These are phyloP conservation scores for Trichomycterus rosablanca DNA, from an alignment of 2,113 vertebrate species.

Conservation along the genomic window DNA sequence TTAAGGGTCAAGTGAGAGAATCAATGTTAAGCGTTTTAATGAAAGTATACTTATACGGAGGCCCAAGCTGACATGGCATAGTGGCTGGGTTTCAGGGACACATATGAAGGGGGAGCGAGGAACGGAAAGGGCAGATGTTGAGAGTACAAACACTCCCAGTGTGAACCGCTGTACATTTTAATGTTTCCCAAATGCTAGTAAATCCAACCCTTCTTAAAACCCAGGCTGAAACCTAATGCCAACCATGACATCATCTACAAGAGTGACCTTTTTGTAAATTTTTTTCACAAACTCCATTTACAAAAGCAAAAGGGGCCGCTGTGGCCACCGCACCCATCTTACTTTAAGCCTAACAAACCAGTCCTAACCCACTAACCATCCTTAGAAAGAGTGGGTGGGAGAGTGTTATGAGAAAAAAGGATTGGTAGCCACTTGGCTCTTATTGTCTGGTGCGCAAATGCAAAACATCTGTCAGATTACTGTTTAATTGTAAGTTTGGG, in stretches of 20 bases:
- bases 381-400: slow-evolving; percentile 16
- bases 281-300: slow-evolving; percentile 45
- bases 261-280: slow-evolving; percentile 47
- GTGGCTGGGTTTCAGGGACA: slow-evolving; percentile 35
- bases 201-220: slow-evolving; percentile 59
- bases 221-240: slow-evolving; percentile 53
- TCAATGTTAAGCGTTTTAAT: slow-evolving; percentile 44
- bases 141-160: slow-evolving; percentile 52
- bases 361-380: slow-evolving; percentile 41
- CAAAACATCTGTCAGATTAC: slow-evolving; percentile 44
- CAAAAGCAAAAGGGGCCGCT: slow-evolving; percentile 39
- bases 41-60: slow-evolving; percentile 32
- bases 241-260: slow-evolving; percentile 64
- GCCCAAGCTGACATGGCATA: slow-evolving; percentile 29
- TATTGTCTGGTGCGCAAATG: slow-evolving; percentile 26
- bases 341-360: slow-evolving; percentile 21
- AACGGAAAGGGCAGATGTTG: slow-evolving; percentile 42
- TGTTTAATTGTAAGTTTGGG: slow-evolving; percentile 32
- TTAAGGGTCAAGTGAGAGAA: slow-evolving; percentile 27
- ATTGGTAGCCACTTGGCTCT: slow-evolving; percentile 35
- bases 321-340: slow-evolving; percentile 47
- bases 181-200: slow-evolving; percentile 64
- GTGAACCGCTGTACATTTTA: slow-evolving; percentile 61
- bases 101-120: slow-evolving; percentile 22
- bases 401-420: too few species aligned